These are phyloP conservation scores for Spodoptera littoralis DNA, from an alignment of 2,888 invertebrate genomes.

Conservation along the genomic window DNA sequence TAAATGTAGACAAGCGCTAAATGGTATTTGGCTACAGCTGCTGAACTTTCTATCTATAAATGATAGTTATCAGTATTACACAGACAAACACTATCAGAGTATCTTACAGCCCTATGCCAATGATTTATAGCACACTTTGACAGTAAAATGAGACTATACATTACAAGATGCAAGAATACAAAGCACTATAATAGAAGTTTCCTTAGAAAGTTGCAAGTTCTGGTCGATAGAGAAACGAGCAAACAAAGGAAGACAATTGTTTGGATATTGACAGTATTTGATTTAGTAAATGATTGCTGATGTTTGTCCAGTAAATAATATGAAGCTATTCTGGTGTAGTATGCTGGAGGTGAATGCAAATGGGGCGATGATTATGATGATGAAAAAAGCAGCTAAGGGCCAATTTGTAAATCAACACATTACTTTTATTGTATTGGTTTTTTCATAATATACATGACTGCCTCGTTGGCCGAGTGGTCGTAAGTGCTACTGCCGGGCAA, in stretches of 20 bases:
- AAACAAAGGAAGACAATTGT: conserved; percentile 36
- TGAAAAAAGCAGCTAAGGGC: too few species aligned
- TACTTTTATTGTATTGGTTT: too few species aligned
- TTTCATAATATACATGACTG: too few species aligned
- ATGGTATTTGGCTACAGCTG: too few species aligned
- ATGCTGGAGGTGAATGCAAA: too few species aligned
- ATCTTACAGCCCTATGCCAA: conserved; percentile 34
- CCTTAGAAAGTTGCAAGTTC: conserved; percentile 47
- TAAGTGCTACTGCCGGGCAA: too few species aligned
- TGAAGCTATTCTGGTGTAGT: too few species aligned
- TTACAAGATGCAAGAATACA: conserved; percentile 33
- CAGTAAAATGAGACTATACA: conserved; percentile 53
- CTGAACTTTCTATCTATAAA: background rate
- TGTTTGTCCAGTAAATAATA: too few species aligned
- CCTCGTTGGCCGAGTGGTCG: too few species aligned
- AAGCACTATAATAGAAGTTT: conserved; percentile 31
- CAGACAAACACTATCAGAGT: background rate
- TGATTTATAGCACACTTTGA: conserved; percentile 47
- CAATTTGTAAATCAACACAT: too few species aligned
- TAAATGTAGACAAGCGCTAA: too few species aligned
- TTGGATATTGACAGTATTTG: conserved; percentile 13
- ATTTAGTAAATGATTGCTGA: background rate
- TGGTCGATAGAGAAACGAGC: conserved; percentile 21
- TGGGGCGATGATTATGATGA: too few species aligned
- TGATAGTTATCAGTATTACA: background rate